Base-by-base conservation (phyloP, 2,113 vertebrate genomes). In the Triplophysa tibetana region DNA sequence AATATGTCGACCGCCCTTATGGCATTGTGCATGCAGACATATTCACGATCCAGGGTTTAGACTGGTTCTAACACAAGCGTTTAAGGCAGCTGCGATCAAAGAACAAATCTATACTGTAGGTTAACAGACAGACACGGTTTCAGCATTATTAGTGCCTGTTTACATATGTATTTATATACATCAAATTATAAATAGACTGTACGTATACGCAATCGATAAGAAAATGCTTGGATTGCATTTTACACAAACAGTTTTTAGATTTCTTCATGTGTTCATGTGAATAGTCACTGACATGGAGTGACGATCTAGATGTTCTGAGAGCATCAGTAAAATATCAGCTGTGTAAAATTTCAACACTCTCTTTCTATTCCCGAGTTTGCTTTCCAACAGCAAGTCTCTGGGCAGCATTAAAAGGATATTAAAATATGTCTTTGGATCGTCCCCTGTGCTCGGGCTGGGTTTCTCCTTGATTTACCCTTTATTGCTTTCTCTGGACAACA, bases 401-500 rank as follows among this genome's bases (percentile, higher is more conserved):
- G 12, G 43, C 1, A 43, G 43, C 24, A 61, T 24, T 11, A 3
- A 5, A 70, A 29, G 12, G 13, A 17, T 58, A 41, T 60, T 58
- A 21, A 38, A 38, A 38, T 38, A 38, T 38, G 21, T 60, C 11
- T 60, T 60, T 70, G 21, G 21, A 48, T 8, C 41, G n/a, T 48
- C 45, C 24, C 16, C 29, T 33, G 52, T 29, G 24, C 68, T 70
- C 48, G 54, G 17, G 48, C 48, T 50, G 2, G 12, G 69, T 58
- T 73, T 72, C 17, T 58, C 69, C 17, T 56, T 72, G 69, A 72
- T 72, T 58, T 58, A 21, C 16, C 52, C 6, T 56, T 56, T 56
- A 70, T 33, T 17, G 52, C 12, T 73, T 73, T 73, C 19, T 17
- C 19, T 61, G 56, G 4, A 19, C 13, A 48, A 29, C 29, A 29